Evolutionary conservation across 2,888 invertebrate genomes (phyloP).

Genomic region (Parnassius orleans): DNA sequence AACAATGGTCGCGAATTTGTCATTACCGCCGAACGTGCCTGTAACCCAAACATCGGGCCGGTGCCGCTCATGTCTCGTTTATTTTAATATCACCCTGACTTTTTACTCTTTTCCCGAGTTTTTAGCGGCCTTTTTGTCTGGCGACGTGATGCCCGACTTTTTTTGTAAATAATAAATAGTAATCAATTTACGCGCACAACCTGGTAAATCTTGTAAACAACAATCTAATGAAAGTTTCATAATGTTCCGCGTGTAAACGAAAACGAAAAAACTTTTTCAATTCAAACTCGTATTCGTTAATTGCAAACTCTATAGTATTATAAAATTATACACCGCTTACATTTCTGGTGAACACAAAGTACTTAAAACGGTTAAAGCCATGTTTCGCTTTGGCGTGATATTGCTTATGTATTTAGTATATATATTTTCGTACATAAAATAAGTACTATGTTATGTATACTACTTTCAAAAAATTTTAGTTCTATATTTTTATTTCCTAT

Average conservation of each 20-base stretch:
- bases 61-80: slow-evolving; percentile 57
- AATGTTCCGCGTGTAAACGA: slow-evolving; percentile 47
- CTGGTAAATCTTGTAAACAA: slow-evolving; percentile 37
- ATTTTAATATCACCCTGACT: slow-evolving; percentile 69
- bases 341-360: no score
- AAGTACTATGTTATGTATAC: no score
- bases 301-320: neutral
- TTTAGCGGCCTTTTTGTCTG: slow-evolving; percentile 47
- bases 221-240: slow-evolving; percentile 47
- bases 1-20: slow-evolving; percentile 73
- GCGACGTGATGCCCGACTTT: slow-evolving; percentile 62
- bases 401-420: no score
- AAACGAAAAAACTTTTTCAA: slow-evolving; percentile 51
- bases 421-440: no score
- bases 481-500: no score
- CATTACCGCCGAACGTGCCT: slow-evolving; percentile 73
- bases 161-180: slow-evolving; percentile 44
- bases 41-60: slow-evolving; percentile 56
- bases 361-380: no score
- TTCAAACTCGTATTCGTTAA: slow-evolving; percentile 11
- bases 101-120: slow-evolving; percentile 60
- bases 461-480: no score
- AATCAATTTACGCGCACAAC: slow-evolving; percentile 20
- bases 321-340: neutral
- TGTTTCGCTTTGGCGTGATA: no score